Evolutionary conservation across 2,888 invertebrate genomes (phyloP), one percentile per base, ranked within the genome.

Genomic region (Xanthostigma xanthostigma): DNA sequence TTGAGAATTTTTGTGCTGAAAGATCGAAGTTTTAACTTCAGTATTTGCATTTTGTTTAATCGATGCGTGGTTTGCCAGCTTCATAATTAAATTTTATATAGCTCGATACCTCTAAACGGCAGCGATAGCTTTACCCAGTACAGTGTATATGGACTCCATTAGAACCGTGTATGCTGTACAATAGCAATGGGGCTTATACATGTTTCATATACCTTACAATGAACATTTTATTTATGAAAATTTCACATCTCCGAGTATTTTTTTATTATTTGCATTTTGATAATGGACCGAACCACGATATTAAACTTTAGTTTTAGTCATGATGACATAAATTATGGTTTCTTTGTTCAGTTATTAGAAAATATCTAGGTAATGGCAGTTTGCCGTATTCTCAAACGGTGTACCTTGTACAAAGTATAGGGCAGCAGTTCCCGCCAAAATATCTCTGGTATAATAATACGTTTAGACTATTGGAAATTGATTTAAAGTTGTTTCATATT

Each of bases 91-190:
- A 57, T 58, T 59, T 57, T 42, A 50, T 53, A 5, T 40, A 44
- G 49, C 53, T 49, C 47, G 55, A 27, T 27, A 27, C 27, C 27
- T 27, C 3, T 27, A 27, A 27, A 27, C 27, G 27, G 27, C 27
- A 27, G 27, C 27, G 6, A 27, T 27, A 27, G 27, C 27, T 27
- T 27, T 27, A 27, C 59, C 57, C 60, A 62, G 60, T 58, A 61
- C 60, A 53, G 60, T 62, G 61, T 63, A 65, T 65, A 63, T 60
- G 58, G 68, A 67, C 66, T 68, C 69, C 70, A 70, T 70, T 68
- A 64, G 63, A 60, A 61, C 64, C 57, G 62, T 64, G 62, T 60
- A 51, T 50, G 53, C 56, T 53, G 46, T 51, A 48, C 50, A 47
- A 49, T 53, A 50, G 41, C 52, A 55, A 51, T 53, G 53, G 53